Evolutionary conservation across 2,113 vertebrate genomes (phyloP).

Genomic region (Mastomys coucha): DNA sequence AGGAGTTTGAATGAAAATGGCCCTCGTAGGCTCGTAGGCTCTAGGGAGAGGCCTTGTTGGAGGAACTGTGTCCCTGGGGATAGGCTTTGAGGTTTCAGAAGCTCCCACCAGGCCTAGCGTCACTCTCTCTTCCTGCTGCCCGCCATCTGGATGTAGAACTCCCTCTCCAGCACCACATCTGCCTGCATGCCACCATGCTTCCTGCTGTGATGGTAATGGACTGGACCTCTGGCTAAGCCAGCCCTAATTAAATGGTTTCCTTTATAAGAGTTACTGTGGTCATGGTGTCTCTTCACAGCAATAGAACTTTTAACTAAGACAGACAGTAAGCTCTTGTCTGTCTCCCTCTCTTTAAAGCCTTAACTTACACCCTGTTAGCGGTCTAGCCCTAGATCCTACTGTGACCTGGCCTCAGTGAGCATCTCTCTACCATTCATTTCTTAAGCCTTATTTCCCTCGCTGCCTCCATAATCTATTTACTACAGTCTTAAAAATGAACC

Average conservation of each 20-base stretch:
- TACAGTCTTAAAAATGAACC: conserved; percentile 36
- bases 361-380: background rate
- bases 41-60: background rate
- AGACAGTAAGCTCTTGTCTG: background rate
- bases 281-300: background rate
- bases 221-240: background rate
- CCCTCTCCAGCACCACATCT: background rate
- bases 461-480: background rate
- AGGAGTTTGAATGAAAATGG: background rate
- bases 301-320: background rate
- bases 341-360: background rate
- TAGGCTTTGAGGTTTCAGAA: background rate
- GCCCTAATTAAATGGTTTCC: background rate
- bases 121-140: background rate
- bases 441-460: background rate
- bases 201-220: background rate
- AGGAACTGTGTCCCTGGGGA: background rate
- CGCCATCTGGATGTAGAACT: background rate
- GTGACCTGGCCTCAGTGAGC: background rate
- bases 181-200: background rate
- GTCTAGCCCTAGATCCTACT: background rate
- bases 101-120: background rate
- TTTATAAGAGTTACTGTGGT: background rate
- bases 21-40: too few relatives aligned
- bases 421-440: background rate